Conservation (phyloP, 2,113 vertebrate species). For the Scortum barcoo region DNA sequence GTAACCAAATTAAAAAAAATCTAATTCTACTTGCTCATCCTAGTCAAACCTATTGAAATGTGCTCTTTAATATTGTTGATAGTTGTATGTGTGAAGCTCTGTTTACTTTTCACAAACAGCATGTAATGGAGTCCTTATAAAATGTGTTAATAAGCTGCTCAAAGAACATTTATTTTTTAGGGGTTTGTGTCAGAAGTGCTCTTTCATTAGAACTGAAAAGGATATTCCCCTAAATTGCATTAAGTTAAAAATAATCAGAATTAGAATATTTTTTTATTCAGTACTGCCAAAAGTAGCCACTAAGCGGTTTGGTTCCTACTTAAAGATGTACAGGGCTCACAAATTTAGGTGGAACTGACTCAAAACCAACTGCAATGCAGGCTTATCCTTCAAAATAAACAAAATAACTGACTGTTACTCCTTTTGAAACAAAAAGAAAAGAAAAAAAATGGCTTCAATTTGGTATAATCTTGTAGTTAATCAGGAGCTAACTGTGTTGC, state of each 20-base stretch:
- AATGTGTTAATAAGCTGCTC: conserved; percentile 9
- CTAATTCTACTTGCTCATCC: not conserved
- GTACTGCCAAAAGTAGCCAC: not conserved
- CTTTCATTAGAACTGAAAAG: not conserved
- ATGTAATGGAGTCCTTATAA: not conserved
- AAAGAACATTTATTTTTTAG: not conserved
- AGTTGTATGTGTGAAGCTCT: conserved; percentile 2
- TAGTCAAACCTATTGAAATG: conserved; percentile 1
- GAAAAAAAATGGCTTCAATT: not conserved
- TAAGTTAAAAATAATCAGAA: not conserved
- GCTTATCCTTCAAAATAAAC: not conserved
- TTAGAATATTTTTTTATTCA: not conserved
- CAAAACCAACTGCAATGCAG: not conserved
- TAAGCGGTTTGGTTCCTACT: too few relatives aligned
- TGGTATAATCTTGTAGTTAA: too few relatives aligned
- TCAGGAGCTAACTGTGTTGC: not conserved
- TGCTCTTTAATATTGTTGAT: conserved; percentile 5
- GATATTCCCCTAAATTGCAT: not conserved
- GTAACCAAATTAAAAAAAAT: not conserved
- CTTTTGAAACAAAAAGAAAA: not conserved
- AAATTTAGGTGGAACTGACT: too few relatives aligned
- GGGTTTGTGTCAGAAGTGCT: not conserved
- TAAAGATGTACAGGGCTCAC: too few relatives aligned
- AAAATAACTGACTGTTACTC: not conserved
- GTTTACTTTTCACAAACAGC: not conserved